Evolutionary conservation across 1,140 invertebrate species (phyloP).

Genomic region (Neuroterus valhalla): DNA sequence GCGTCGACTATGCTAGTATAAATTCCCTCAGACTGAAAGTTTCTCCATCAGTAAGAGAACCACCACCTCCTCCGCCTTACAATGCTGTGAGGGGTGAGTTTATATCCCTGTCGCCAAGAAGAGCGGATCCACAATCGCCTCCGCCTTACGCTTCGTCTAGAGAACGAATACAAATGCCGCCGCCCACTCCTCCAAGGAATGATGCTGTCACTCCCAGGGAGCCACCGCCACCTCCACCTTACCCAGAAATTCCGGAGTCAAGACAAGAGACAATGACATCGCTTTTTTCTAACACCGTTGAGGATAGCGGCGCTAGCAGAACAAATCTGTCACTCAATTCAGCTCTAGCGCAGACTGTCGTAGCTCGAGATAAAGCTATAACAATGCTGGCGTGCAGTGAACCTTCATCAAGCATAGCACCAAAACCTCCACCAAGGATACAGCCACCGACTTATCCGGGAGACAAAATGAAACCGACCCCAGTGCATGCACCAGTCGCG

Average conservation of each 20-base stretch:
- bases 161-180: slow-evolving; percentile 69
- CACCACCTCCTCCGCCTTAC: slow-evolving; percentile 67
- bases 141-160: slow-evolving; percentile 65
- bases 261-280: slow-evolving; percentile 53
- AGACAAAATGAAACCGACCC: slow-evolving; percentile 76
- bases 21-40: slow-evolving; percentile 53
- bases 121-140: slow-evolving; percentile 62
- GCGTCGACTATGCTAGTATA: slow-evolving; percentile 58
- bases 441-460: slow-evolving; percentile 74
- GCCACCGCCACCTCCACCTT: slow-evolving; percentile 76
- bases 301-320: slow-evolving; percentile 28
- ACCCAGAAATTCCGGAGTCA: slow-evolving; percentile 72
- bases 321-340: slow-evolving; percentile 37
- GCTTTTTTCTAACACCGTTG: slow-evolving; percentile 19
- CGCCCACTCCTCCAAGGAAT: slow-evolving; percentile 71
- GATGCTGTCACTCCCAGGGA: slow-evolving; percentile 70
- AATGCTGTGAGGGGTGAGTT: slow-evolving; percentile 63
- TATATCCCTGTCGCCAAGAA: slow-evolving; percentile 62
- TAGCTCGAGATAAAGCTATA: background rate
- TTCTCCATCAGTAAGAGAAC: slow-evolving; percentile 51
- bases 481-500: slow-evolving; percentile 71
- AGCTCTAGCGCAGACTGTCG: slow-evolving; percentile 18
- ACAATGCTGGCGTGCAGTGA: background rate
- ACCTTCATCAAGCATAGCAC: slow-evolving; percentile 39
- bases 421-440: slow-evolving; percentile 69